These are phyloP conservation scores for Tenualosa ilisha DNA, from an alignment of 2,797 vertebrate species.

Conservation along the genomic window DNA sequence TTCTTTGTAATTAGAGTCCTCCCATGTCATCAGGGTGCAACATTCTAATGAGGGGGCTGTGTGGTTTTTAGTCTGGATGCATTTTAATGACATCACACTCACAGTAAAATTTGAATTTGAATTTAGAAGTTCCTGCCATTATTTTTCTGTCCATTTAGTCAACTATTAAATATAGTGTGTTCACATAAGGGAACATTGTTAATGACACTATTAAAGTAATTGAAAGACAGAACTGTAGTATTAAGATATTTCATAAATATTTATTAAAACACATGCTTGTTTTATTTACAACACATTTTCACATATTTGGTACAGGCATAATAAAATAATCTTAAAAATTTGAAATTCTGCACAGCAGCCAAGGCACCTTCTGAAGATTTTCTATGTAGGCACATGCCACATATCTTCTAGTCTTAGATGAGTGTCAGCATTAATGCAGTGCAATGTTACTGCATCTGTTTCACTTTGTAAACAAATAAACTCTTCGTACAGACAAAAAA, in stretches of 20 bases:
- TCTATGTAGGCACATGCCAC: background rate
- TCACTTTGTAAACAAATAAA: background rate
- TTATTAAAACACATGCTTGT: conserved; percentile 20
- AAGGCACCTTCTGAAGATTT: background rate
- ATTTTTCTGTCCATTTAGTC: background rate
- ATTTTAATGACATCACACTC: background rate
- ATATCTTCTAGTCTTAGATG: background rate
- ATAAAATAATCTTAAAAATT: background rate
- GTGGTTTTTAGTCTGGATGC: background rate
- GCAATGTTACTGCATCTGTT: background rate
- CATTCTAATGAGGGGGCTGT: background rate
- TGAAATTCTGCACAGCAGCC: conserved; percentile 1
- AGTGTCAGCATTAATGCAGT: background rate
- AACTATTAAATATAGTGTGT: background rate
- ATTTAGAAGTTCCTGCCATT: background rate
- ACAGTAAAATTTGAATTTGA: background rate
- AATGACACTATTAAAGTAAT: background rate
- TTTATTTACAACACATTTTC: conserved; percentile 14
- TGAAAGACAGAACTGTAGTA: background rate
- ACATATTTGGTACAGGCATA: conserved; percentile 21
- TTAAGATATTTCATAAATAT: conserved; percentile 29
- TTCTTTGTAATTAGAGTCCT: background rate
- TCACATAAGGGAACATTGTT: no score
- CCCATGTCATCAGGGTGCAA: background rate
- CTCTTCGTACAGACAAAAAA: background rate